Percentiles rank a stretch among this genome's conserved stretches.
phyloP scores from a whole-genome alignment of 2,113 vertebrate genomes.

The Corythaixoides concolor region DNA sequence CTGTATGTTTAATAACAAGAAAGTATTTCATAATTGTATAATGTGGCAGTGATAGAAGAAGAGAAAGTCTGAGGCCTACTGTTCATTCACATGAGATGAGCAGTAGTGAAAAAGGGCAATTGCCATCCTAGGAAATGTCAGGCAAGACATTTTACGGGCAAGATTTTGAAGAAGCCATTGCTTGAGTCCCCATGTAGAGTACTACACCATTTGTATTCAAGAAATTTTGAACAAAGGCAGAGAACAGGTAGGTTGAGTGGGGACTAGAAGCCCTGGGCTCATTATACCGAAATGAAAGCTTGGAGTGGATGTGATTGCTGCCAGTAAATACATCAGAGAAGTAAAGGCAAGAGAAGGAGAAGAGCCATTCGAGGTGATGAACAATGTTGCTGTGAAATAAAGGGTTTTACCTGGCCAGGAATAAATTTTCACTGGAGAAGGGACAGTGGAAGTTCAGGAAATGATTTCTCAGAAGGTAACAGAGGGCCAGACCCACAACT shows the following conservation, averaged over 20 bases:
- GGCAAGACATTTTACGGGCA: not conserved
- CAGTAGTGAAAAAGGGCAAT: not conserved
- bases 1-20: not conserved
- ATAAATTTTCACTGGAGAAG: not conserved
- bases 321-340: not conserved
- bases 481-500: not conserved
- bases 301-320: not conserved
- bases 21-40: not conserved
- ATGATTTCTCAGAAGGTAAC: not conserved
- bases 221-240: not conserved
- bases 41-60: not conserved
- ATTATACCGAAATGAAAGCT: not conserved
- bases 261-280: not conserved
- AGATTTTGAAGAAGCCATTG: not conserved
- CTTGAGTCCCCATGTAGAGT: rapidly evolving
- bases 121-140: not conserved
- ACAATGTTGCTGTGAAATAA: not conserved
- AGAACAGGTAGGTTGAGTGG: not conserved
- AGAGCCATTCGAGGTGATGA: not conserved
- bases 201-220: not conserved
- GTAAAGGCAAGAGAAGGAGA: not conserved
- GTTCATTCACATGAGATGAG: not conserved
- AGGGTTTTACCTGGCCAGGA: not conserved
- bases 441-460: not conserved
- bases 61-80: not conserved